Percentiles rank a stretch among this genome's conserved stretches.
phyloP scores from a whole-genome alignment of 2,888 invertebrate genomes.

The Tricholauxania praeusta region DNA sequence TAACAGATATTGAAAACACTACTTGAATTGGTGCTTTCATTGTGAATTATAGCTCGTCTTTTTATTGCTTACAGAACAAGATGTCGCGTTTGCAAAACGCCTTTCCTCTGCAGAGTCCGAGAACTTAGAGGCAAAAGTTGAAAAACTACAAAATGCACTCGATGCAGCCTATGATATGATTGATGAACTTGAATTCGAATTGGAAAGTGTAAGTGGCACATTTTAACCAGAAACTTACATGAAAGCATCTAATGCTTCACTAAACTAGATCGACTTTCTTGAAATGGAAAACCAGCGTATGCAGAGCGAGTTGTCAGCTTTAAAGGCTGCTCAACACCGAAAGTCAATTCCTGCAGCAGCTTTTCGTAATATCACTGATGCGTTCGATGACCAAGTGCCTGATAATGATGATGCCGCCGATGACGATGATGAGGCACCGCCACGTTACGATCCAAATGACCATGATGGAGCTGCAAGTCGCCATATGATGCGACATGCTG shows the following conservation, averaged over 20 bases:
- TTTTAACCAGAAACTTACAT: neutral
- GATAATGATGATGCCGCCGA: neutral
- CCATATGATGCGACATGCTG: conserved; percentile 44
- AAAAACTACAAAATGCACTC: conserved; percentile 55
- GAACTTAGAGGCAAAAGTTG: conserved; percentile 38
- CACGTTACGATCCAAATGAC: conserved; percentile 47
- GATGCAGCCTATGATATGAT: conserved; percentile 63
- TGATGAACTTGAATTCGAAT: conserved; percentile 65
- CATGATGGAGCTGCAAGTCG: conserved; percentile 31
- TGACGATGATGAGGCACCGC: conserved; percentile 48
- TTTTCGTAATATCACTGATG: neutral
- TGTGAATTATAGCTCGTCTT: too few relatives aligned
- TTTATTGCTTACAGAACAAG: conserved; percentile 48
- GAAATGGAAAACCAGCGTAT: conserved; percentile 62
- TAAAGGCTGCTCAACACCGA: conserved; percentile 46
- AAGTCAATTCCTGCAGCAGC: neutral
- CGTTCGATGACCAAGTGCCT: neutral
- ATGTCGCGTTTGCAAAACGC: conserved; percentile 47
- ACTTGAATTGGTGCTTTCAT: too few relatives aligned
- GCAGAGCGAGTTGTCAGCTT: conserved; percentile 54
- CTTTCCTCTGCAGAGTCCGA: conserved; percentile 27
- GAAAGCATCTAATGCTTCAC: neutral
- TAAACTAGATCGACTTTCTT: conserved; percentile 57
- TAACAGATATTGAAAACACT: too few relatives aligned
- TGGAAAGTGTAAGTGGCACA: conserved; percentile 59